Base-by-base conservation (phyloP, 2,113 vertebrate species). In the Heterocephalus glaber region DNA sequence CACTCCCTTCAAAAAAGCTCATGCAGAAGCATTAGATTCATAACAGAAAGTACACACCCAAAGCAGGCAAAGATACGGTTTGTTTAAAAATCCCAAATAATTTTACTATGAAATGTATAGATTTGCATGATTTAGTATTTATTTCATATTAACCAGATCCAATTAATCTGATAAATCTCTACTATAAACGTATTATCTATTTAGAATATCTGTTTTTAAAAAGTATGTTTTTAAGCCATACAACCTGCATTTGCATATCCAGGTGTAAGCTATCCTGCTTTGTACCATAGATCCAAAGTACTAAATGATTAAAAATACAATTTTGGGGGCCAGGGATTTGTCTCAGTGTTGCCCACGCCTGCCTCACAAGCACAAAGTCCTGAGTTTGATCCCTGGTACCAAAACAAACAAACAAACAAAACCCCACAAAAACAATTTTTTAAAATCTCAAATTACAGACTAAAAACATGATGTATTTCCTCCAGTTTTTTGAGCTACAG, bases 11-110 rank as follows among this genome's bases (percentile, higher is more conserved):
- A 19, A 65, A 72, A 95, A n/a, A 96, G 19, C 38, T 41, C 35
- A 81, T 47, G 68, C 76, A 96, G 65, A 93, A 96, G 96, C 92
- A 96, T 80, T 33, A 92, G 92, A 77, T 88, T 92, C 47, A 54
- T 47, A 94, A 63, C 30, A 80, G 87, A 56, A 76, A 76, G 26
- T 65, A 96, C 72, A 92, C 17, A 86, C 56, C 86, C 61, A 84
- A 89, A 95, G 30, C 83, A 94, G 86, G 83, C 38, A 95, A 94
- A 96, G 92, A 95, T 65, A 68, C 54, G 47, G 56, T 79, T 81
- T 56, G 44, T 84, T 83, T 4, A 17, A 85, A 85, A 96, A 89
- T 68, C 44, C 41, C 92, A 93, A 90, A 87, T 87, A 92, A 81
- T 89, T 90, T 93, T 58, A 95, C 49, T 58, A 49, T 66, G 10